These are phyloP conservation scores for Pseudochaenichthys georgianus DNA, from an alignment of 2,797 vertebrate species.

Conservation along the genomic window DNA sequence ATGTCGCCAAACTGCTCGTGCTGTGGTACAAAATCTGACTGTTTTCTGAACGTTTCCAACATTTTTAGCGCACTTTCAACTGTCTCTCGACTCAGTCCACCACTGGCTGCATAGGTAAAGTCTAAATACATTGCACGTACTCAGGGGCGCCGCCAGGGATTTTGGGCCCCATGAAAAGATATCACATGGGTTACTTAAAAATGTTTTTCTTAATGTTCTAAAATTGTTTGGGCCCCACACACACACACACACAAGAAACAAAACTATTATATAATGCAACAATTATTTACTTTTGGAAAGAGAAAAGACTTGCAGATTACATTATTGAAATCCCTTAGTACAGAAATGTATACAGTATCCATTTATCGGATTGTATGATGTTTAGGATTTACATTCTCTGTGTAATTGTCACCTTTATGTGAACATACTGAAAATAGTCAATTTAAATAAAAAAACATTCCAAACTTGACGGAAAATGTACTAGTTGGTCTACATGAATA, in stretches of 20 bases:
- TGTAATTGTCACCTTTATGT: constrained; percentile 5
- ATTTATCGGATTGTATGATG: constrained; percentile 28
- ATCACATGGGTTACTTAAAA: too few species aligned
- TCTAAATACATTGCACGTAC: background rate
- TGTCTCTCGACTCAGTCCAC: background rate
- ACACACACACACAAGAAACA: background rate
- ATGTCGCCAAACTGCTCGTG: too few species aligned
- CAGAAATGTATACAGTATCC: constrained; percentile 18
- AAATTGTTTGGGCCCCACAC: too few species aligned
- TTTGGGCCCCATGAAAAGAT: too few species aligned
- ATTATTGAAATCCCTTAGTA: background rate
- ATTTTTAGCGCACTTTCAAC: too few species aligned
- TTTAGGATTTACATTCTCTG: background rate
- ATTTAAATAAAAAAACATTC: constrained; percentile 42
- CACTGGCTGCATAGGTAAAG: background rate
- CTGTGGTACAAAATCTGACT: too few species aligned
- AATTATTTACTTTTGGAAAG: constrained; percentile 22
- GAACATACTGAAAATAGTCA: constrained; percentile 21
- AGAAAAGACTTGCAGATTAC: constrained; percentile 6
- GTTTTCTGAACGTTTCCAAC: too few species aligned
- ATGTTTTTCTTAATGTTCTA: too few species aligned
- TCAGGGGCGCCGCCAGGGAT: too few species aligned
- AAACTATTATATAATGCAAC: constrained; percentile 38
- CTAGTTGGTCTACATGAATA: constrained; percentile 36
- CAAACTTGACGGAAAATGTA: constrained; percentile 16